These are phyloP conservation scores for Volucella zonaria DNA, from an alignment of 2,888 invertebrate genomes.

Conservation along the genomic window DNA sequence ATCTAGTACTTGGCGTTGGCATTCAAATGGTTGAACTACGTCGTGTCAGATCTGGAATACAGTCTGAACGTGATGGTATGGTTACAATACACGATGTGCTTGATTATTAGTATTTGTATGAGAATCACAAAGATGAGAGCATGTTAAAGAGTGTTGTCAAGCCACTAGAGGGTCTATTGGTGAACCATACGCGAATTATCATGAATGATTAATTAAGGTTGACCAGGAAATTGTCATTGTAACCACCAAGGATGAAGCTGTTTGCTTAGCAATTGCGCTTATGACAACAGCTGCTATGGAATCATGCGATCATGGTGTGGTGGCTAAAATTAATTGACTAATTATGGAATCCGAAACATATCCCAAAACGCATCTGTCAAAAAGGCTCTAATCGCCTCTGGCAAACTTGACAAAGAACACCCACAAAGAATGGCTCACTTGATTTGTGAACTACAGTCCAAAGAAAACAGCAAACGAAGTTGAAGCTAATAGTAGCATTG, in stretches of 20 bases:
- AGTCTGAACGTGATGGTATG: slow-evolving; percentile 91
- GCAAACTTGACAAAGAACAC: slow-evolving; percentile 97
- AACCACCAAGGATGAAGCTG: slow-evolving; percentile 97
- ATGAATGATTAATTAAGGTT: slow-evolving; percentile 99
- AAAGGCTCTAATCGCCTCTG: slow-evolving; percentile 94
- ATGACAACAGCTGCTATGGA: slow-evolving; percentile 99
- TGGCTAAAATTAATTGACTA: slow-evolving; percentile 98
- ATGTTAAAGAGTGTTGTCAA: slow-evolving; percentile 95
- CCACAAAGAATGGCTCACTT: slow-evolving; percentile 93
- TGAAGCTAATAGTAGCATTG: slow-evolving; percentile 78
- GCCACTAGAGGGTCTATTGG: slow-evolving; percentile 95
- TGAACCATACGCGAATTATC: slow-evolving; percentile 96
- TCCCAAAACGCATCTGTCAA: slow-evolving; percentile 94
- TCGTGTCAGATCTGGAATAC: slow-evolving; percentile 95
- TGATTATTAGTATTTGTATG: slow-evolving; percentile 97
- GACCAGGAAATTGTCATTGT: slow-evolving; percentile 98
- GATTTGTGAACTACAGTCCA: slow-evolving; percentile 87
- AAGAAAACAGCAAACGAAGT: slow-evolving; percentile 77
- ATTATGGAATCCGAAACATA: slow-evolving; percentile 99
- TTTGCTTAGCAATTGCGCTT: slow-evolving; percentile 94
- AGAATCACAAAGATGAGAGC: slow-evolving; percentile 96
- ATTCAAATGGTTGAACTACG: slow-evolving; percentile 99
- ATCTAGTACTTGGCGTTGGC: slow-evolving; percentile 96
- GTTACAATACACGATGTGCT: slow-evolving; percentile 99
- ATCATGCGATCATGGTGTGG: slow-evolving; percentile 98